Conservation (phyloP, 2,888 invertebrate genomes). For the Idaea biselata region DNA sequence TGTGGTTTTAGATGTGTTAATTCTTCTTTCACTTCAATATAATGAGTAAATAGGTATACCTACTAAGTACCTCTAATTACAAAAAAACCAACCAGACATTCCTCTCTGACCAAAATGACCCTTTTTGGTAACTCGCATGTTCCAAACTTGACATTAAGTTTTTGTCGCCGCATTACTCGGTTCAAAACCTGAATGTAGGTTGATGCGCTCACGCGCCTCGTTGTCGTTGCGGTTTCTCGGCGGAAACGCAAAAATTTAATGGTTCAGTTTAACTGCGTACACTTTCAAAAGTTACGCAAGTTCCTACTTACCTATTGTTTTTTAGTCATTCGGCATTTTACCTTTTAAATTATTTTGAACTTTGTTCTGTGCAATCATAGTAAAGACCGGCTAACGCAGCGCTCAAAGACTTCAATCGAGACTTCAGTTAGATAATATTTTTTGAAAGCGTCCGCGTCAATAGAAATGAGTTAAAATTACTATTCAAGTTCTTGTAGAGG, state of each 20-base stretch:
- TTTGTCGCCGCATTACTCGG: background rate
- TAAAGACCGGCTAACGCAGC: background rate
- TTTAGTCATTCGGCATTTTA: slow-evolving; percentile 5
- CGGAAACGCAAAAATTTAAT: slow-evolving; percentile 20
- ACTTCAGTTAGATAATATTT: too few species aligned
- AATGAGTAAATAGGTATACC: too few species aligned
- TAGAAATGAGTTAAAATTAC: too few species aligned
- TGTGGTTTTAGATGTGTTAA: too few species aligned
- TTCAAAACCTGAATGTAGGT: slow-evolving; percentile 40
- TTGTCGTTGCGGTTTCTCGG: slow-evolving; percentile 25
- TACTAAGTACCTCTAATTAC: too few species aligned
- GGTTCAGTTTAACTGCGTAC: slow-evolving; percentile 14
- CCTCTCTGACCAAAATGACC: background rate
- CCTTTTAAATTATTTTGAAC: background rate
- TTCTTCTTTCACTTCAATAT: too few species aligned
- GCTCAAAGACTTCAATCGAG: slow-evolving; percentile 3
- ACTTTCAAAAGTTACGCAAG: slow-evolving; percentile 23
- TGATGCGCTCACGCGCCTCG: slow-evolving; percentile 35
- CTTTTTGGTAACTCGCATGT: background rate
- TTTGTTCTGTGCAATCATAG: background rate
- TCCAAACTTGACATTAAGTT: background rate
- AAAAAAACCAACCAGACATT: background rate
- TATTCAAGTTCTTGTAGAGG: background rate
- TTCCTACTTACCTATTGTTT: slow-evolving; percentile 4
- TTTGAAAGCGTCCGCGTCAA: background rate